Base-by-base conservation (phyloP, 2,888 invertebrate species). In the Phragmatobia fuliginosa region DNA sequence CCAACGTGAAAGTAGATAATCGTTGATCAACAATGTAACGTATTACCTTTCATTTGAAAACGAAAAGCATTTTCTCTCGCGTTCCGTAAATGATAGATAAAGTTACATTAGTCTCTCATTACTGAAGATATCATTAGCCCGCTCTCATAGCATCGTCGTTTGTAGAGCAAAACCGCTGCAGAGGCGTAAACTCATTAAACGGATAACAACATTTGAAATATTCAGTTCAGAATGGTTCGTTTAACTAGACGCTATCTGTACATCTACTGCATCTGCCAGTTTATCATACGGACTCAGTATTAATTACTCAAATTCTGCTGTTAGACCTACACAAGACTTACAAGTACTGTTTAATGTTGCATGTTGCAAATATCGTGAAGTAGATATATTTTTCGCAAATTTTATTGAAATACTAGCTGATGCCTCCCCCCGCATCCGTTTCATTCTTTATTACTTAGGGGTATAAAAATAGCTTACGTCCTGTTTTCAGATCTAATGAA, bases 11-110 rank as follows among this genome's bases (percentile, higher is more conserved):
- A 92, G 91, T 90, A 85, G 76, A 83, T 86, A 88, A 89, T 88
- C 86, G 85, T 81, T 83, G 78, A 84, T 79, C 85, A 85, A 80
- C 85, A 85, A 82, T 76, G 80, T 88, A 86, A 90, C 85, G 88
- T 90, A 90, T 91, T 89, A 85, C 88, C 91, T 93, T 92, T 92
- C 92, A 88, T 92, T 92, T 88, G 91, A 87, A 88, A 90, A 89
- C 86, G 88, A 90, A 90, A 89, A 88, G 86, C 83, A 83, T 80
- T 94, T 92, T 93, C 92, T 91, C 92, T 85, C 80, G 87, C 90
- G 86, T 86, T 87, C 87, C 87, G 87, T 89, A 82, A 91, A 90
- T 91, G 91, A 91, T 92, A 91, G 91, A 91, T 92, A 91, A 89
- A 91, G 90, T 92, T 91, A 90, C 91, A 28, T 87, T 80, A 82